Evolutionary conservation across 2,888 invertebrate species (phyloP), one percentile per base, ranked within the genome.

Genomic region (Parapristionchus giblindavisi): DNA sequence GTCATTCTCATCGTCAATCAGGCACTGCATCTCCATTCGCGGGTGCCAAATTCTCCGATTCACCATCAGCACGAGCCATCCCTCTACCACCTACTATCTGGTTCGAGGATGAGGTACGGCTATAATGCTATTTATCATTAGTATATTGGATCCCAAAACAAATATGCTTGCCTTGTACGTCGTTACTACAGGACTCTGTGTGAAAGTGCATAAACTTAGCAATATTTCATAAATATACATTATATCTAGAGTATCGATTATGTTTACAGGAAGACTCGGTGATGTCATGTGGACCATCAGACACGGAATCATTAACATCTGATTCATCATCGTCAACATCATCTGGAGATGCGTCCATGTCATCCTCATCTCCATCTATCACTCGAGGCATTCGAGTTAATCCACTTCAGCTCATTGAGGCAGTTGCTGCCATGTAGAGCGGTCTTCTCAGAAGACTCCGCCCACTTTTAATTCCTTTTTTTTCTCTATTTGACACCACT

Each of bases 11-110:
- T 24, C 56, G 32, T 27, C 27, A 8, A 4, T 11, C 11, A 38
- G 63, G 63, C 21, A 43, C 51, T 0, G 32, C 32, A 3, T 52
- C 68, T 85, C 74, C 87, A 84, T 5, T 77, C 84, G 38, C 73
- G 83, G 51, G 75, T 38, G 51, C 68, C n/a, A 32, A 75, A 27
- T 75, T 81, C 21, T 58, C 84, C 40, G 76, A 76, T 11, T 71
- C 71, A 32, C 76, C 76, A 17, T 76, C 76, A 21, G 76, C 76
- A 11, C 70, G 76, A 38, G 61, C 60, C 29, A 58, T 76, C 24
- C 76, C 76, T n/a, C 71, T 71, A n/a, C 76, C 76, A 36, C 76
- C 76, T 21, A 71, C 40, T 6, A 38, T 51, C 61, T 76, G 76
- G 76, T 61, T 76, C 63, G 68, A 68, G 36, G 76, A 71, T n/a